Base-by-base conservation (phyloP, 2,888 invertebrate genomes). In the Cactoblastis cactorum region DNA sequence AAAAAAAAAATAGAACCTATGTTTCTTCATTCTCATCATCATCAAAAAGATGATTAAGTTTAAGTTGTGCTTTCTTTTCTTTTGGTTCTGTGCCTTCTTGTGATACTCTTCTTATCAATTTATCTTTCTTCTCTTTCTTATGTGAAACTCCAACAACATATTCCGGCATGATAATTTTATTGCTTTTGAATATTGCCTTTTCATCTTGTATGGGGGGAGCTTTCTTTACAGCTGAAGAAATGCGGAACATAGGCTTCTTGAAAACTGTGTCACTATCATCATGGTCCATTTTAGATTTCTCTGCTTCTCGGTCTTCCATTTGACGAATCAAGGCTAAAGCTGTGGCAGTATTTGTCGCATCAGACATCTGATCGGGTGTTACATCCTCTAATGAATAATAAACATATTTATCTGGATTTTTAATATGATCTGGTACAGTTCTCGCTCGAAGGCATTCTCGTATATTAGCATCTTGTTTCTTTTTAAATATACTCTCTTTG, bases 361-460 rank as follows among this genome's bases (percentile, higher is more conserved):
- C 95, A 0, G 96, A 95, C 84, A 96, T 94, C 67, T 96, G 95
- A 12, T 92, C 92, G 52, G 90, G 91, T 5, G 91, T 90, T 2
- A 96, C 95, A 91, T 96, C 95, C 19, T 92, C 93, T 14, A 97
- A 77, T 12, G 93, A 93, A 67, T 97, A 97, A 68, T 93, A 95
- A 9, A 92, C 93, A 95, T 95, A 97, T 70, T 94, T 95, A 54
- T 94, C 92, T 11, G 96, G 97, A 80, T 96, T 93, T 57, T 91
- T 92, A 66, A 93, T 91, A 67, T 92, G 92, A 57, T 72, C 83
- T 51, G 78, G 85, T 53, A 74, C 69, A 50, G 64, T 81, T 71
- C 69, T 87, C 12, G 65, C 81, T 45, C 91, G 90, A 32, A 92
- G 77, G 62, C 92, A 92, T 54, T 91, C 89, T 0, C 80, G 76